phyloP scores from a whole-genome alignment of 2,797 vertebrate genomes.

The Sebastes nivosus region DNA sequence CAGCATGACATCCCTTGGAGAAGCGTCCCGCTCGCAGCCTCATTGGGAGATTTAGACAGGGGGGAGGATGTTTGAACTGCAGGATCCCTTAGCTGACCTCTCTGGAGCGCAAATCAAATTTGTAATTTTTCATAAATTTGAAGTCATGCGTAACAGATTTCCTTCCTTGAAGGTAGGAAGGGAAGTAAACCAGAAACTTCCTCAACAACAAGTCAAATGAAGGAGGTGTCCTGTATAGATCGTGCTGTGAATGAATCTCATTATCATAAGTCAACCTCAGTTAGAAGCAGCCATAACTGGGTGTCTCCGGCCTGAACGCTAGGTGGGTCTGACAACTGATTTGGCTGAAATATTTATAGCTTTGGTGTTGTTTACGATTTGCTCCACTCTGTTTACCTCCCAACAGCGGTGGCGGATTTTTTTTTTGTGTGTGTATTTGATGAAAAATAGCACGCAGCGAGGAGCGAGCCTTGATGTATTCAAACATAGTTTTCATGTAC shows the following conservation, averaged over 20 bases:
- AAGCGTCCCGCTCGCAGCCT: slow-evolving; percentile 57
- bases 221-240: slow-evolving; percentile 32
- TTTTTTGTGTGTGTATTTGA: slow-evolving; percentile 21
- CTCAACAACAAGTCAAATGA: slow-evolving; percentile 51
- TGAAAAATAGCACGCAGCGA: slow-evolving; percentile 30
- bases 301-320: slow-evolving; percentile 55
- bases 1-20: slow-evolving; percentile 73
- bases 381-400: slow-evolving; percentile 56
- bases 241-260: slow-evolving; percentile 67
- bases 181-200: slow-evolving; percentile 55
- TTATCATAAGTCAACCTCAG: slow-evolving; percentile 71
- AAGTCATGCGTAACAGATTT: slow-evolving; percentile 52
- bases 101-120: slow-evolving; percentile 67
- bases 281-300: slow-evolving; percentile 70
- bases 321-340: slow-evolving; percentile 69
- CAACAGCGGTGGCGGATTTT: slow-evolving; percentile 19
- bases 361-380: slow-evolving; percentile 60
- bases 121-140: slow-evolving; percentile 37
- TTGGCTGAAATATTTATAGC: slow-evolving; percentile 61
- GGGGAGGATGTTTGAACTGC: slow-evolving; percentile 51
- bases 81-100: slow-evolving; percentile 63
- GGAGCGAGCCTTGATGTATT: slow-evolving; percentile 47
- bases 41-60: slow-evolving; percentile 32
- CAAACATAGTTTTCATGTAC: slow-evolving; percentile 21
- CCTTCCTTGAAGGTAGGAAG: slow-evolving; percentile 38